Conservation (phyloP, 2,113 vertebrate genomes). For the Progne subis region DNA sequence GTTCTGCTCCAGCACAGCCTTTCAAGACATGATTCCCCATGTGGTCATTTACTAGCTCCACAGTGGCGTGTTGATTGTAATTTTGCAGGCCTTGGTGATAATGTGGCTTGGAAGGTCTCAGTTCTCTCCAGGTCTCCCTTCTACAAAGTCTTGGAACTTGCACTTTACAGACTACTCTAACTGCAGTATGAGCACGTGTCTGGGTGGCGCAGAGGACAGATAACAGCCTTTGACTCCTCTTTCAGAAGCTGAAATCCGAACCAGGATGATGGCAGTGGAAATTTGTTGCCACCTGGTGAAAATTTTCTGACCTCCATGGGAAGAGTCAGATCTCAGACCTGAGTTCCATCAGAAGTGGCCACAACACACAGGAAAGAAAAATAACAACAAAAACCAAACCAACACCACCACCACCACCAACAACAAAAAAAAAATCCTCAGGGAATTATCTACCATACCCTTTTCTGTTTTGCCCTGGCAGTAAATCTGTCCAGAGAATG, state of each 20-base stretch:
- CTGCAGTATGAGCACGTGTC: neutral
- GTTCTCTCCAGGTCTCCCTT: neutral
- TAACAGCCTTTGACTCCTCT: neutral
- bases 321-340: neutral
- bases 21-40: neutral
- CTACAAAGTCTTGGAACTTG: neutral
- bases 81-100: neutral
- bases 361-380: neutral
- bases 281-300: slow-evolving; percentile 5
- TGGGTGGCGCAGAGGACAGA: neutral
- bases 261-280: neutral
- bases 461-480: neutral
- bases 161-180: neutral
- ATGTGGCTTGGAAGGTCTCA: neutral
- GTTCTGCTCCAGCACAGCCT: neutral
- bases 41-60: neutral
- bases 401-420: no score
- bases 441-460: neutral
- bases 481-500: neutral
- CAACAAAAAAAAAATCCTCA: neutral
- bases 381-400: neutral
- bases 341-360: neutral
- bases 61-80: accelerated
- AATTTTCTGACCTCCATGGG: neutral
- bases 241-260: neutral